Evolutionary conservation across 2,797 vertebrate genomes (phyloP).

Genomic region (Falco columbarius): DNA sequence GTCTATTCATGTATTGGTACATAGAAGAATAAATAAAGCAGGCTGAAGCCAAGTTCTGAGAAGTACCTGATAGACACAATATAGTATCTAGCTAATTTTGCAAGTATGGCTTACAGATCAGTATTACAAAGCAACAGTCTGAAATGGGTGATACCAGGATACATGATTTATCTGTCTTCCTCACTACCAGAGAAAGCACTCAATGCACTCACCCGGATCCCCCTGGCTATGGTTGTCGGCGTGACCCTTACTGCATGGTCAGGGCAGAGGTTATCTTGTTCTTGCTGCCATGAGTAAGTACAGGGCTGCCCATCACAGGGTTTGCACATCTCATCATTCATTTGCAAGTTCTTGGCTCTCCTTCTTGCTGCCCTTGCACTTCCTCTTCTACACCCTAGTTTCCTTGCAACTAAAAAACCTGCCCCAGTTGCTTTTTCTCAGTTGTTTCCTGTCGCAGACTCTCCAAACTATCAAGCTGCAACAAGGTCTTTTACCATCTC

Average conservation of each 20-base stretch:
- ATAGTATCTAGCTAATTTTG: neutral
- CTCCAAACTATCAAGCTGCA: too few species aligned
- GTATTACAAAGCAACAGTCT: neutral
- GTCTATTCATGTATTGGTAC: neutral
- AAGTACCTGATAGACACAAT: neutral
- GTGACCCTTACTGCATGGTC: neutral
- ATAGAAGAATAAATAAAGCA: neutral
- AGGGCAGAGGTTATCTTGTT: neutral
- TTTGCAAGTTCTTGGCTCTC: neutral
- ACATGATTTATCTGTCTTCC: neutral
- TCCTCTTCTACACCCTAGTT: neutral
- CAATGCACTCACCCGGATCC: neutral
- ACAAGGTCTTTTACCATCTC: too few species aligned
- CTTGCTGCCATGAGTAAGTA: neutral
- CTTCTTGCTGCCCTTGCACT: neutral
- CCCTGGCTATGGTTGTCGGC: neutral
- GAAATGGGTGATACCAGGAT: neutral
- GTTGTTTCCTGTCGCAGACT: neutral
- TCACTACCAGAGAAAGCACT: neutral
- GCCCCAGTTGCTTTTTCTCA: neutral
- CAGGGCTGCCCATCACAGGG: neutral
- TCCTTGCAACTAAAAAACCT: neutral
- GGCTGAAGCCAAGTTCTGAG: neutral
- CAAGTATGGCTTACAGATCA: neutral
- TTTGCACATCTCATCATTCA: neutral